Evolutionary conservation across 2,113 vertebrate species (phyloP), one percentile per base, ranked within the genome.

Genomic region (Polypterus senegalus): DNA sequence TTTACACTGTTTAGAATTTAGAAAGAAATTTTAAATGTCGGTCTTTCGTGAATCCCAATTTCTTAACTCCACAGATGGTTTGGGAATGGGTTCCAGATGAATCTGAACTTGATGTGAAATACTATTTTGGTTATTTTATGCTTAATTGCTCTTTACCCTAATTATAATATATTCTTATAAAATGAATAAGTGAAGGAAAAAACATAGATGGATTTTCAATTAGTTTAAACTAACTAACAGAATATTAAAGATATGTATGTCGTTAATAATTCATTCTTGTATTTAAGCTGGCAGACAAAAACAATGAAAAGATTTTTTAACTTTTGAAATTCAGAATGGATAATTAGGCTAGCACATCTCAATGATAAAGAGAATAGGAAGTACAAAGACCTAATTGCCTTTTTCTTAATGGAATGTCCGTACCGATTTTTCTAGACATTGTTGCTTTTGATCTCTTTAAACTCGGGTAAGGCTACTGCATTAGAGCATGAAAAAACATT

Each of bases 281-380:
- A n/a, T 43, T 8, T 7, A 43, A 47, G 49, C 7, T 7, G 9
- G 62, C 62, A 55, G 56, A 63, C 48, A 64, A 46, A 51, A 43
- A 48, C 4, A 10, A 9, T 44, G 49, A 4, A 45, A 58, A 60
- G 57, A 54, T 54, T 66, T 48, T 48, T 47, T 44, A 57, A 54
- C 59, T 61, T 9, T 45, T 64, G 54, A 63, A 49, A 53, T 68
- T 56, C 54, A 55, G 61, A 68, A 68, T 61, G 66, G 66, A 61
- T 68, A 58, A 61, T 68, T 68, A 68, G 54, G 63, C 61, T 64
- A 58, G 49, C 63, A 48, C 65, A 62, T 46, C 57, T 59, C 51
- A 5, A 10, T 10, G 6, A 49, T 43, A 9, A 48, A 46, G 60
- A 48, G 9, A 49, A 60, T 61, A 53, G 60, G 48, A 47, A 58